Evolutionary conservation across 64 coral and sea anemone genomes (phyloP).

Genomic region (Stylophora pistillata): DNA sequence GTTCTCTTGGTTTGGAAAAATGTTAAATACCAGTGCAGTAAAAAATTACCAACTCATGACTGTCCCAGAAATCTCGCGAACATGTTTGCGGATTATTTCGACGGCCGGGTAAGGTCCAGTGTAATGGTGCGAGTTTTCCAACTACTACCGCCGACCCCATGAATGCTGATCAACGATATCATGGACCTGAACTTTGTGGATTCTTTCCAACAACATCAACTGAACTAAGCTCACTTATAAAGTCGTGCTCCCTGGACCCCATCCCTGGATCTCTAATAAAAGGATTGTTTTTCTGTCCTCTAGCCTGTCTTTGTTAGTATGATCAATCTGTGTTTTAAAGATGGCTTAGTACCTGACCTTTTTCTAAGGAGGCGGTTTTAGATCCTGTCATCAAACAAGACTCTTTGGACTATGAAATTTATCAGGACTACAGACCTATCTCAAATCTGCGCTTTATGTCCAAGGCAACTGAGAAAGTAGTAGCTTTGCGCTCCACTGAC

Average conservation of each 20-base stretch:
- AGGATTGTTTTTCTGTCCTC: too few species aligned
- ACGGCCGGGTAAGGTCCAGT: constrained; percentile 9
- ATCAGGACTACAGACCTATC: constrained; percentile 30
- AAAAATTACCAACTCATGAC: constrained; percentile 30
- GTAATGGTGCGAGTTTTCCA: background rate
- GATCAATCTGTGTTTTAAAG: too few species aligned
- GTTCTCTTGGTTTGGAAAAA: constrained; percentile 28
- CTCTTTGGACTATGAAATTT: constrained; percentile 15
- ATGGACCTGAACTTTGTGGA: too few species aligned
- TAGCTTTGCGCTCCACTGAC: background rate
- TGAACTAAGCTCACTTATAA: constrained; percentile 22
- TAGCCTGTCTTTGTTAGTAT: too few species aligned
- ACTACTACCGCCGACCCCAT: background rate
- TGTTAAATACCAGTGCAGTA: constrained; percentile 20
- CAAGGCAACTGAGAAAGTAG: constrained; percentile 15
- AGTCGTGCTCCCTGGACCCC: too few species aligned
- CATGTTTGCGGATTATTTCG: constrained; percentile 23
- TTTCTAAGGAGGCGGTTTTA: too few species aligned
- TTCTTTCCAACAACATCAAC: too few species aligned
- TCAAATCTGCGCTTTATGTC: constrained; percentile 44
- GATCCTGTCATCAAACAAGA: constrained; percentile 27
- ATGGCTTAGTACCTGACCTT: too few species aligned
- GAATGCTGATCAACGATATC: too few species aligned
- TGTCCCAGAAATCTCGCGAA: constrained; percentile 27
- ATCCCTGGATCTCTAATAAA: too few species aligned